phyloP scores from a whole-genome alignment of 2,113 vertebrate genomes.

The Gallinago undulata region DNA sequence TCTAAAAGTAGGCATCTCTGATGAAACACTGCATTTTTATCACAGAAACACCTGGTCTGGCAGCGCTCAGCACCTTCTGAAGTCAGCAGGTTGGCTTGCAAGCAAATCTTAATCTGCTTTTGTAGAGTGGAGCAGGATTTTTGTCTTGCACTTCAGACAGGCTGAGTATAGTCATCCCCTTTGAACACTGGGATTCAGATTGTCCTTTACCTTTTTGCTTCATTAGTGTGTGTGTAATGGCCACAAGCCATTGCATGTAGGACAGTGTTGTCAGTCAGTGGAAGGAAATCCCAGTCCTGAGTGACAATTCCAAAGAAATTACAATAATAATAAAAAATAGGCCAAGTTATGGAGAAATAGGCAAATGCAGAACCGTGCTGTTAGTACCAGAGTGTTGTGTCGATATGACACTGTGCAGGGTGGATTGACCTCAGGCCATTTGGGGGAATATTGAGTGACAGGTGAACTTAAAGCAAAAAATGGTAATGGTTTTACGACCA shows the following conservation, averaged over 20 bases:
- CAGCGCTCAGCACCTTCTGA: background rate
- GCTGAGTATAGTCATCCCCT: background rate
- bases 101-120: background rate
- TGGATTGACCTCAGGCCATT: background rate
- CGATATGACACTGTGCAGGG: accelerated
- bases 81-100: background rate
- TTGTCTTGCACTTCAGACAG: background rate
- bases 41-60: background rate
- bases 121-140: background rate
- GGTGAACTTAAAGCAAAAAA: background rate
- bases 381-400: background rate
- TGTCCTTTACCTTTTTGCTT: background rate
- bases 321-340: too few species aligned
- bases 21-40: background rate
- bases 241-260: background rate
- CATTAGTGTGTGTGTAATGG: background rate
- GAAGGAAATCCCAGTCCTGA: background rate
- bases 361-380: background rate
- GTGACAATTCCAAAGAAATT: background rate
- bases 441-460: background rate
- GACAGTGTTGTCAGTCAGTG: background rate
- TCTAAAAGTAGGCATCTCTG: background rate
- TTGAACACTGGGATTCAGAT: background rate
- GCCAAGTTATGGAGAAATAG: background rate
- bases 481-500: background rate